Percentiles rank a stretch among this genome's conserved stretches.
Conservation (phyloP, 2,113 vertebrate genomes). For the Gobiocypris rarus region DNA sequence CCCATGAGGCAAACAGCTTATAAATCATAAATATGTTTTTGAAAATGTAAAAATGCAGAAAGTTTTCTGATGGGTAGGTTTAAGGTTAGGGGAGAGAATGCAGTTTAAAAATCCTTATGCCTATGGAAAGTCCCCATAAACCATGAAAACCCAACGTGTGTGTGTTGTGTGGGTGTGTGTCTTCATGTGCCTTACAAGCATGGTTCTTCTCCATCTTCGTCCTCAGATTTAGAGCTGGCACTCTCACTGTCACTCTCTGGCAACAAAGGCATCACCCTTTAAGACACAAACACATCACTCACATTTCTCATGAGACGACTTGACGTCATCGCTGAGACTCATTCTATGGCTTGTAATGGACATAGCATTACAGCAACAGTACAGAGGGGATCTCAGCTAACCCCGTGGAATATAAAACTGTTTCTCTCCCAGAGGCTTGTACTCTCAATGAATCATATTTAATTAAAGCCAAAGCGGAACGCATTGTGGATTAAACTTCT, state of each 20-base stretch:
- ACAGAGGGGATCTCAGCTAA: neutral
- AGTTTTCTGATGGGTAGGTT: no score
- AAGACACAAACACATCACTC: constrained; percentile 12
- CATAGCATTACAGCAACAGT: neutral
- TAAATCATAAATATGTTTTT: no score
- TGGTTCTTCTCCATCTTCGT: constrained; percentile 88
- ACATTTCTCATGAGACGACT: neutral
- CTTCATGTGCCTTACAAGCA: constrained; percentile 80
- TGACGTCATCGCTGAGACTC: neutral
- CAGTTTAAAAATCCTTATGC: no score
- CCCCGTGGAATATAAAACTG: neutral
- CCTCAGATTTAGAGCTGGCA: constrained; percentile 80
- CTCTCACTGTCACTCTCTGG: constrained; percentile 89
- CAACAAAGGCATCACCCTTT: constrained; percentile 91
- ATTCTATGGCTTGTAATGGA: neutral
- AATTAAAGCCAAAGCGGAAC: constrained; percentile 18
- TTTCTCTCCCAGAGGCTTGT: constrained; percentile 15
- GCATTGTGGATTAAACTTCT: constrained; percentile 20
- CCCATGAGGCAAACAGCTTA: no score
- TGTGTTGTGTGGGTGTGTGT: neutral
- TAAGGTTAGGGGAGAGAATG: no score
- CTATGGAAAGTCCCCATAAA: no score
- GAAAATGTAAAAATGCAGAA: no score
- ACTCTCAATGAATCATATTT: constrained; percentile 28
- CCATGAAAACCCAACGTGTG: no score